These are phyloP conservation scores for Mastigias papua DNA, from an alignment of 30 jellyfish, hydroid and myxozoan species.

Conservation along the genomic window DNA sequence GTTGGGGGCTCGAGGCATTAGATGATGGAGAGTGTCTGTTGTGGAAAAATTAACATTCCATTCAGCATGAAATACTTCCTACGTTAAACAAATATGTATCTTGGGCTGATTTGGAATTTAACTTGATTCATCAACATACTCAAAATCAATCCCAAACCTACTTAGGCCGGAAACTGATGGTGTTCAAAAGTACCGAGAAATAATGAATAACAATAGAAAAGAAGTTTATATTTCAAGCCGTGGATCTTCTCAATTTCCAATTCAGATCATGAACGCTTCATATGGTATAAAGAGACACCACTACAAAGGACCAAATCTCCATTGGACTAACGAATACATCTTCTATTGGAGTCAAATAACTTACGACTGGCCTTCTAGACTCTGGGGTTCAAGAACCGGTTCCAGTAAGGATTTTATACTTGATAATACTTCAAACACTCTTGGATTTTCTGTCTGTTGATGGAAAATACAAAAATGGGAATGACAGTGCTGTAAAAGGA, in stretches of 20 bases:
- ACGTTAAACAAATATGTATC: too few relatives aligned
- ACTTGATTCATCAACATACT: background rate
- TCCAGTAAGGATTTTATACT: conserved; percentile 42
- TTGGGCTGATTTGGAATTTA: background rate
- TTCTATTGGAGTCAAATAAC: conserved; percentile 16
- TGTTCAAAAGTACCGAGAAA: too few relatives aligned
- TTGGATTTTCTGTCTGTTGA: conserved; percentile 37
- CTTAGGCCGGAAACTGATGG: too few relatives aligned
- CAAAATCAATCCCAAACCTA: background rate
- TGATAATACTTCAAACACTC: conserved; percentile 39
- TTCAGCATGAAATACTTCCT: background rate
- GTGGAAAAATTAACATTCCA: background rate
- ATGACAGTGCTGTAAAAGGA: background rate
- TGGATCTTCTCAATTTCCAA: too few relatives aligned
- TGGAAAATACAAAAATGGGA: background rate
- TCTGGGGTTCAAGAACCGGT: conserved; percentile 40
- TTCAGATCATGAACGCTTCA: too few relatives aligned
- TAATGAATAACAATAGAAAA: too few relatives aligned
- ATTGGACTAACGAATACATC: too few relatives aligned
- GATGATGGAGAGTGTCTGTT: conserved; percentile 78
- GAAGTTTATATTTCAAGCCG: too few relatives aligned
- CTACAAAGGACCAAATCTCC: too few relatives aligned
- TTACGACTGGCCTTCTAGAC: conserved; percentile 84
- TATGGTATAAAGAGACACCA: too few relatives aligned
- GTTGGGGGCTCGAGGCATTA: conserved; percentile 79